Evolutionary conservation across 2,888 invertebrate species (phyloP).

Genomic region (Drosophila gaucha): DNA sequence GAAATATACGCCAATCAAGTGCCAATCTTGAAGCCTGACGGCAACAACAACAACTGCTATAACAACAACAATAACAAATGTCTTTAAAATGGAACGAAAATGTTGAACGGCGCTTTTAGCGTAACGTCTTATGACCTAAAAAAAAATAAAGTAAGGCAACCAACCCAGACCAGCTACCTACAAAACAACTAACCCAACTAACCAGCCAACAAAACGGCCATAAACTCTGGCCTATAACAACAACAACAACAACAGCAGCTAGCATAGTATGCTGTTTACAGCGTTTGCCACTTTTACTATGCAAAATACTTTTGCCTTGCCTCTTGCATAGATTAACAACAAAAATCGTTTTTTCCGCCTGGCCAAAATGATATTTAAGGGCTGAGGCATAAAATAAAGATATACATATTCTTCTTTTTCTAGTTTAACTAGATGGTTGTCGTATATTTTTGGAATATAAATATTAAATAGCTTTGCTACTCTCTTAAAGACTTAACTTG

Average conservation of each 20-base stretch:
- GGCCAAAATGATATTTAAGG: slow-evolving; percentile 16
- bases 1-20: slow-evolving; percentile 83
- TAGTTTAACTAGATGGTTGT: background rate
- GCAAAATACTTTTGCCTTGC: slow-evolving; percentile 69
- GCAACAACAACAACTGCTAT: slow-evolving; percentile 45
- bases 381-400: background rate
- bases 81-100: slow-evolving; percentile 78
- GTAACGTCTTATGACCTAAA: slow-evolving; percentile 79
- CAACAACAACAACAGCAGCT: slow-evolving; percentile 11
- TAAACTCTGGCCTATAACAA: slow-evolving; percentile 45
- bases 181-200: slow-evolving; percentile 25
- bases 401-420: background rate
- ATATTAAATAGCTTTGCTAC: too few relatives aligned
- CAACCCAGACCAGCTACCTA: slow-evolving; percentile 35
- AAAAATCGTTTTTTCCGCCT: slow-evolving; percentile 28
- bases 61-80: slow-evolving; percentile 52
- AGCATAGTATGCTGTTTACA: slow-evolving; percentile 21
- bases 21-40: slow-evolving; percentile 81
- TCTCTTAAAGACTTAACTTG: too few relatives aligned
- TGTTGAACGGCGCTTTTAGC: slow-evolving; percentile 67
- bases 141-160: slow-evolving; percentile 65
- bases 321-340: slow-evolving; percentile 73
- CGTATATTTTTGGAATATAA: too few relatives aligned
- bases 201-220: slow-evolving; percentile 43
- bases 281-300: slow-evolving; percentile 64